Base-by-base conservation (phyloP, 2,797 vertebrate species). In the Zalophus californianus region DNA sequence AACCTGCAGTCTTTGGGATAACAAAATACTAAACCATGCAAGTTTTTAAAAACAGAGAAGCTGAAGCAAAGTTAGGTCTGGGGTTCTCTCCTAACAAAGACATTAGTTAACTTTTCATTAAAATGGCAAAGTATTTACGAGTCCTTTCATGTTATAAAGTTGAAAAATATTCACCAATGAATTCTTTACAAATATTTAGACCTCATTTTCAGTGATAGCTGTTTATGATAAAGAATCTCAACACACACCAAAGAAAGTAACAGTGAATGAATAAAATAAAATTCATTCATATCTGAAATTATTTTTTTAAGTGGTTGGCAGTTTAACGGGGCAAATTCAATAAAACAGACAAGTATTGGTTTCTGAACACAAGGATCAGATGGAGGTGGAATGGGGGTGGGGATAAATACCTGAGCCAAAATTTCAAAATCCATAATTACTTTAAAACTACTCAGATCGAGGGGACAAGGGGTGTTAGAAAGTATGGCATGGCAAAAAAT, bases 1-100 rank as follows among this genome's bases (percentile, higher is more conserved):
- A 80, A 41, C 27, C 35, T 54, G 35, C 25, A 88, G 62, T 80
- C 52, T 64, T 84, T 77, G 50, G 68, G 29, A 88, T 64, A 70
- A 62, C n/a, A 79, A 60, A 93, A 29, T 84, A 50, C n/a, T 93
- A 41, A 95, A 79, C 48, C 85, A 54, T 13, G 27, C 4, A 79
- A 32, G 50, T 68, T 95, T 96, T 92, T 44, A 89, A 95, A 95
- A 84, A 78, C 62, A 93, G 50, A 86, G 54, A 89, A 96, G 7
- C 16, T 73, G 88, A 83, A 92, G 72, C 32, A 41, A 93, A 85
- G 18, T 32, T 25, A 70, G 44, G 80, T 48, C 23, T 94, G n/a
- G 32, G 44, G 60, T 32, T 90, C 78, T 60, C 80, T 72, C 35
- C 56, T 29, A 90, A 93, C n/a, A 60, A 62, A 87, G 25, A 72